Conservation (phyloP, 2,797 vertebrate genomes). For the Brachyalestes nurse region DNA sequence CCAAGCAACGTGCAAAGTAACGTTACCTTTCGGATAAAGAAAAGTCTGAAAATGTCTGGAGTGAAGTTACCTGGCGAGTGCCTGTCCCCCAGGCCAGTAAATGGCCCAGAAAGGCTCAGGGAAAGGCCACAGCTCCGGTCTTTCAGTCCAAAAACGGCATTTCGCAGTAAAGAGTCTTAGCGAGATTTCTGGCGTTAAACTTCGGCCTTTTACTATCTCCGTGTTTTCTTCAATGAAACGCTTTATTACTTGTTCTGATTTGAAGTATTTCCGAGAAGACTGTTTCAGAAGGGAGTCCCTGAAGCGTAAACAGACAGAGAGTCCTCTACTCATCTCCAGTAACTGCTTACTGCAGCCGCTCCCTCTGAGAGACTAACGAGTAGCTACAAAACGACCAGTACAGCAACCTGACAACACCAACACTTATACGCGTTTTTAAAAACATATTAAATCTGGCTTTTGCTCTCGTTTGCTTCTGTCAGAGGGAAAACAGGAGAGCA, state of each 20-base stretch:
- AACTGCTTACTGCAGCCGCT: not conserved
- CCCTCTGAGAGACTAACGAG: too few species aligned
- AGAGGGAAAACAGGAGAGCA: too few species aligned
- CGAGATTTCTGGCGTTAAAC: constrained; percentile 88
- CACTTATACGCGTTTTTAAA: too few species aligned
- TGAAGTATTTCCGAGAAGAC: not conserved
- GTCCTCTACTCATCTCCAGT: constrained; percentile 13
- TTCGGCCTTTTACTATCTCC: constrained; percentile 78
- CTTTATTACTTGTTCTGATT: constrained; percentile 62
- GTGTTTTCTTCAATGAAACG: constrained; percentile 87
- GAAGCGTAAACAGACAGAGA: not conserved
- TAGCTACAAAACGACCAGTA: too few species aligned
- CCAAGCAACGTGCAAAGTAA: too few species aligned
- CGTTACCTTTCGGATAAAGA: too few species aligned
- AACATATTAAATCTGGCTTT: too few species aligned
- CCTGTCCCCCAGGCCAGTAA: constrained; percentile 97
- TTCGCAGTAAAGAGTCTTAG: constrained; percentile 87
- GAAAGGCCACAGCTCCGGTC: constrained; percentile 89
- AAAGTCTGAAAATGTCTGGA: too few species aligned
- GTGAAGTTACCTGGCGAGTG: constrained; percentile 66
- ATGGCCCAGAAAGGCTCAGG: constrained; percentile 93
- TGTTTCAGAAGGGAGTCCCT: not conserved
- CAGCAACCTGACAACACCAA: too few species aligned
- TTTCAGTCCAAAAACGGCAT: constrained; percentile 90
- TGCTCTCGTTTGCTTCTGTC: too few species aligned